Conservation (phyloP, 1,140 invertebrate genomes). For the Drosophila pseudoananassae region DNA sequence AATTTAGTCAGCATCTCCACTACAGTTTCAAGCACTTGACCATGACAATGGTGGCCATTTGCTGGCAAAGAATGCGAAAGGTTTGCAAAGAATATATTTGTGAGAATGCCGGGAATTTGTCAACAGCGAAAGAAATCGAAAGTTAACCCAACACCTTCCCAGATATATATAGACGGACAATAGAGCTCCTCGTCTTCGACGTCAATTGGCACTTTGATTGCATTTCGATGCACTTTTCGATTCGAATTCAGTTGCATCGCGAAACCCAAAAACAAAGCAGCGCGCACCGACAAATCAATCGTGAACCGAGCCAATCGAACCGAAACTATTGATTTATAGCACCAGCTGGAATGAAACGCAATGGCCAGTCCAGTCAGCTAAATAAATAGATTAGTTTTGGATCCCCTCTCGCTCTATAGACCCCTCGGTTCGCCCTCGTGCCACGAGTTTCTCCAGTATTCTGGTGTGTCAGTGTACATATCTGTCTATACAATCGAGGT, state of each 20-base stretch:
- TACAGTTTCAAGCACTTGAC: conserved; percentile 17
- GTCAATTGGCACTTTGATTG: conserved; percentile 71
- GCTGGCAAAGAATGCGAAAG: conserved; percentile 32
- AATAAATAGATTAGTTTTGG: conserved; percentile 78
- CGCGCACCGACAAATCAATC: conserved; percentile 34
- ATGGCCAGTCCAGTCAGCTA: conserved; percentile 53
- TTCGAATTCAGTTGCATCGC: conserved; percentile 66
- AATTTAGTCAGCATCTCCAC: background rate
- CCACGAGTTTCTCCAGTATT: conserved; percentile 11
- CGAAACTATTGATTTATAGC: conserved; percentile 77
- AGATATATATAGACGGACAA: conserved; percentile 28
- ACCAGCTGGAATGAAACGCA: conserved; percentile 55
- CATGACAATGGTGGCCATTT: conserved; percentile 39
- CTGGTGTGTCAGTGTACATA: conserved; percentile 6
- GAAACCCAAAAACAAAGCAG: conserved; percentile 71
- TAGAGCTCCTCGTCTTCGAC: conserved; percentile 48
- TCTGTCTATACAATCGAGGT: conserved; percentile 3
- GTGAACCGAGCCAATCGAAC: conserved; percentile 28
- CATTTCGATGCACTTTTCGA: conserved; percentile 66
- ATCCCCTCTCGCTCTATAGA: conserved; percentile 1
- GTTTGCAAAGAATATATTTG: conserved; percentile 39
- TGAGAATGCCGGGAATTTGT: conserved; percentile 72
- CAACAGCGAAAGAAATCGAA: conserved; percentile 65
- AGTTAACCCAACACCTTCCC: conserved; percentile 37
- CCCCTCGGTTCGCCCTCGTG: background rate